Base-by-base conservation (phyloP, 2,113 vertebrate species). In the Xyliphius kryptos region DNA sequence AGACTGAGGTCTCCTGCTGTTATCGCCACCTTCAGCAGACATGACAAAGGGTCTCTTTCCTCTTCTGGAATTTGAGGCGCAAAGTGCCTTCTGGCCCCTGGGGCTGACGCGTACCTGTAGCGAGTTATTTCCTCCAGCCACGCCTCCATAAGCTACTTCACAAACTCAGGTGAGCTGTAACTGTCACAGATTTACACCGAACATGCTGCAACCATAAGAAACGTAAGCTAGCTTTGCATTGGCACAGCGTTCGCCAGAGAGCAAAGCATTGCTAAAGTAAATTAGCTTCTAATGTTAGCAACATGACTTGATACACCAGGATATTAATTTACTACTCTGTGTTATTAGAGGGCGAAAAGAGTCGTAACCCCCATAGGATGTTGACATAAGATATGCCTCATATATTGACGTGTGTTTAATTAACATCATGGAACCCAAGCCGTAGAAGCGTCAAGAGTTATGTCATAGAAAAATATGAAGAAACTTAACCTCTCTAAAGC, bases 1-100 rank as follows among this genome's bases (percentile, higher is more conserved):
- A 67, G 61, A 75, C n/a, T n/a, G n/a, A n/a, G 41, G 47, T 61
- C 73, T 73, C 74, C 68, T 55, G 56, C 52, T 50, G 57, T 67
- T 61, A 59, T 40, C 14, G 22, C 21, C 48, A 32, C 48, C 52
- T 77, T 68, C 19, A 37, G 10, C 26, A 15, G 56, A 56, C 61
- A 79, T 75, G 75, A 81, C 60, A 77, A 52, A 61, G 71, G 65
- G 3, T 19, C 50, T 41, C 77, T 81, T 83, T 84, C 73, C 80
- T 80, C 73, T 76, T 76, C 73, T 83, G 72, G 75, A 55, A 82
- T 80, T 78, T n/a, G n/a, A n/a, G n/a, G n/a, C n/a, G n/a, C 73
- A 77, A 78, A 76, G 54, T 41, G 66, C 32, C 52, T 63, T 21
- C 47, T 53, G 43, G 73, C 74, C 36, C 52, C n/a, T n/a, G n/a